phyloP scores from a whole-genome alignment of 1,140 invertebrate genomes.

The Zaprionus gabonicus region DNA sequence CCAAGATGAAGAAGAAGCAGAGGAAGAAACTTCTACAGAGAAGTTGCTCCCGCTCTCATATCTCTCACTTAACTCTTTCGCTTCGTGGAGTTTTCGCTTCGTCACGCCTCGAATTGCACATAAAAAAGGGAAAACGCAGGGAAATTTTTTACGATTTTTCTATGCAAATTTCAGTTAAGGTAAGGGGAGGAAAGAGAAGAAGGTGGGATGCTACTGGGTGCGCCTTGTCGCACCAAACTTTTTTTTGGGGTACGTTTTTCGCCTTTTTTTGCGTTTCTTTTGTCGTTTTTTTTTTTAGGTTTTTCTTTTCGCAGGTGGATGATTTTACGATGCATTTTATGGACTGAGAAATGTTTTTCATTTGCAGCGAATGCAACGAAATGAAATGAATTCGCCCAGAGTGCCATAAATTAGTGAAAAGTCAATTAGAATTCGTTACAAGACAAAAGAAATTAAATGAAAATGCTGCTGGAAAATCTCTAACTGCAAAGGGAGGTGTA shows the following conservation, averaged over 20 bases:
- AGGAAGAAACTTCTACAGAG: constrained; percentile 10
- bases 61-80: constrained; percentile 46
- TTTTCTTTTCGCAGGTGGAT: constrained; percentile 58
- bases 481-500: background rate
- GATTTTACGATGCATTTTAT: constrained; percentile 66
- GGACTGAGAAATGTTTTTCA: constrained; percentile 63
- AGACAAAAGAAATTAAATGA: background rate
- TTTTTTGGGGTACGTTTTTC: constrained; percentile 24
- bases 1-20: background rate
- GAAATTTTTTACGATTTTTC: constrained; percentile 74
- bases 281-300: constrained; percentile 24
- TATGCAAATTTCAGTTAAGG: constrained; percentile 63
- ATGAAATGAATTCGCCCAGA: constrained; percentile 34
- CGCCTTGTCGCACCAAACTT: constrained; percentile 12
- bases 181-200: background rate
- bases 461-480: background rate
- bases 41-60: constrained; percentile 17
- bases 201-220: background rate
- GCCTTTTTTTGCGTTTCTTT: constrained; percentile 18
- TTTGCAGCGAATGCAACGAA: constrained; percentile 38
- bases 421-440: constrained; percentile 61
- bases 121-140: constrained; percentile 34
- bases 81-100: constrained; percentile 40
- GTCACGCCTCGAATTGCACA: constrained; percentile 67
- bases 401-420: constrained; percentile 50